Evolutionary conservation across 2,888 invertebrate genomes (phyloP).

Genomic region (Pseudoips prasinana): DNA sequence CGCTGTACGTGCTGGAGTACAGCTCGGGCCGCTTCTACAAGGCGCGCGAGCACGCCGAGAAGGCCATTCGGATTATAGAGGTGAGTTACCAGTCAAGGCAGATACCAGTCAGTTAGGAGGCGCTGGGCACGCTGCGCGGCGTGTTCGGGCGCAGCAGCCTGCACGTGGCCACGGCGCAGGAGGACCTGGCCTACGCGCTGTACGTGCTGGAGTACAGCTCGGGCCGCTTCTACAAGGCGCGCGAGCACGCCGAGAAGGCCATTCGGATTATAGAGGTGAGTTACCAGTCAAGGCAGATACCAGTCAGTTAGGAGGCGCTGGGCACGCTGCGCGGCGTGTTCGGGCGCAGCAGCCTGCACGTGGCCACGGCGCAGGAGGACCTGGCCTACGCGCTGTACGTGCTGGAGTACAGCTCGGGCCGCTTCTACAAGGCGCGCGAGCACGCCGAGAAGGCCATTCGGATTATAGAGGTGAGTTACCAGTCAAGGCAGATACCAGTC

Average conservation of each 20-base stretch:
- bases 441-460: constrained; percentile 91
- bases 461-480: constrained; percentile 25
- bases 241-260: constrained; percentile 91
- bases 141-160: no score
- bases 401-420: constrained; percentile 94
- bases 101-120: no score
- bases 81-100: no score
- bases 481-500: no score
- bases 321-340: no score
- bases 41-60: constrained; percentile 91
- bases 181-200: constrained; percentile 95
- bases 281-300: no score
- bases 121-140: no score
- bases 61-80: constrained; percentile 82
- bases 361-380: constrained; percentile 92
- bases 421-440: constrained; percentile 90
- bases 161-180: no score
- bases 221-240: constrained; percentile 91
- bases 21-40: constrained; percentile 92
- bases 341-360: no score
- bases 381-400: constrained; percentile 96
- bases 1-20: constrained; percentile 95
- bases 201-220: constrained; percentile 96
- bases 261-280: constrained; percentile 65
- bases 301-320: no score